Evolutionary conservation across 2,888 invertebrate genomes (phyloP), one percentile per base, ranked within the genome.

Genomic region (Dasypolia templi): DNA sequence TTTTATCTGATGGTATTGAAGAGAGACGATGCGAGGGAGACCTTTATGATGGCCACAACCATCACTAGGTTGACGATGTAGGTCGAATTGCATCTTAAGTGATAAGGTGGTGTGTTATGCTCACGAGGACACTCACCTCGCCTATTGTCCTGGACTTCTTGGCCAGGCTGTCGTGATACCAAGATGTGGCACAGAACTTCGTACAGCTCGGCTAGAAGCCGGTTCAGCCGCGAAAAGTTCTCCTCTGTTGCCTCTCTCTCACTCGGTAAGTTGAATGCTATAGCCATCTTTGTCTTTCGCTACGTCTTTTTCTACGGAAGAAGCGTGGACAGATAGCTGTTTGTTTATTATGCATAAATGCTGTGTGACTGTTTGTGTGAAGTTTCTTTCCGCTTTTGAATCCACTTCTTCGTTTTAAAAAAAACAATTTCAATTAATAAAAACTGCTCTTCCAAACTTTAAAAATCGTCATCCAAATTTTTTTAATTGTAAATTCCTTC

Each of bases 21-120:
- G 94, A 96, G 94, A 77, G 96, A 95, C 86, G 96, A 96, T 77
- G 96, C 93, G 90, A 96, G 95, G 82, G 96, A 95, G 88, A 96
- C 95, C 92, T 96, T 96, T 89, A 96, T 94, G 89, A 96, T 96
- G 88, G 96, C 96, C 87, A 96, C 95, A 71, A 96, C 96, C 96
- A 96, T 96, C 90, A 96, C 95, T 85, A 96, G 92, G 92, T 96
- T 96, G 91, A 96, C 96, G 93, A 96, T 96, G 96, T 96, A 95
- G 94, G 96, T 96, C 96, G 96, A 96, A 96, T 96, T 96, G 96
- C 96, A 96, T 95, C 96, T 96, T 95, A 96, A 96, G 94, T 96
- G 94, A 94, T 95, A 95, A 93, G 95, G 96, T 96, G 96, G 96
- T 94, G 95, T 92, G 92, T 92, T 94, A 92, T 93, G 93, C 91